phyloP scores from a whole-genome alignment of 2,888 invertebrate species.

The Noctua pronuba region DNA sequence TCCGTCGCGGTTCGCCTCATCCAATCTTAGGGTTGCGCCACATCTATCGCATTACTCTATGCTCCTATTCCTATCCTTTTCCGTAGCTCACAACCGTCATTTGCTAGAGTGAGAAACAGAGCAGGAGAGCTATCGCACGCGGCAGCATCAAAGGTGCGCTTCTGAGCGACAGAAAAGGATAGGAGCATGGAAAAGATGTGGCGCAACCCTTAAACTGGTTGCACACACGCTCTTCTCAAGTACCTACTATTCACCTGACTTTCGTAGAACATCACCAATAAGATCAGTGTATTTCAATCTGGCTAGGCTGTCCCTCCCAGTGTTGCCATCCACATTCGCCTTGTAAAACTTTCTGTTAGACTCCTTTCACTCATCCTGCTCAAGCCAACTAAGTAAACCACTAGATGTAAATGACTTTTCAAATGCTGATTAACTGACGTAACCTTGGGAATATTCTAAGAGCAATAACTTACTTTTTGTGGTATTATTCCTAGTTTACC shows the following conservation, averaged over 20 bases:
- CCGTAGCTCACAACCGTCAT: not conserved
- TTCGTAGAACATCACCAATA: too few relatives aligned
- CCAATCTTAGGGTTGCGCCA: not conserved
- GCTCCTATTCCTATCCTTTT: not conserved
- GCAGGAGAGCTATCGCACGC: too few relatives aligned
- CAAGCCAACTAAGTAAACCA: not conserved
- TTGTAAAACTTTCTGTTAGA: not conserved
- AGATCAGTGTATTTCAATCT: not conserved
- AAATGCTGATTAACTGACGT: not conserved
- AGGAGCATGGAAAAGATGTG: too few relatives aligned
- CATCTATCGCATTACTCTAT: not conserved
- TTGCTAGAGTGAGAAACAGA: not conserved
- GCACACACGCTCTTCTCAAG: too few relatives aligned
- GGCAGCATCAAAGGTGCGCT: not conserved
- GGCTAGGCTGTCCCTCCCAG: not conserved
- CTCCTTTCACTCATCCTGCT: not conserved
- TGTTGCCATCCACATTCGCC: not conserved
- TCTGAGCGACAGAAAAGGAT: too few relatives aligned
- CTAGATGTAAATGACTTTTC: not conserved
- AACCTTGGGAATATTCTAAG: not conserved
- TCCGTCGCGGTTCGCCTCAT: not conserved
- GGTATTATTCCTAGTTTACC: conserved; percentile 77
- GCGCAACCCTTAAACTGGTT: too few relatives aligned
- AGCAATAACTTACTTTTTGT: conserved; percentile 74
- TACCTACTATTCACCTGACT: too few relatives aligned